These are phyloP conservation scores for Drosophila anomalata DNA, from an alignment of 2,888 invertebrate species.

Conservation along the genomic window DNA sequence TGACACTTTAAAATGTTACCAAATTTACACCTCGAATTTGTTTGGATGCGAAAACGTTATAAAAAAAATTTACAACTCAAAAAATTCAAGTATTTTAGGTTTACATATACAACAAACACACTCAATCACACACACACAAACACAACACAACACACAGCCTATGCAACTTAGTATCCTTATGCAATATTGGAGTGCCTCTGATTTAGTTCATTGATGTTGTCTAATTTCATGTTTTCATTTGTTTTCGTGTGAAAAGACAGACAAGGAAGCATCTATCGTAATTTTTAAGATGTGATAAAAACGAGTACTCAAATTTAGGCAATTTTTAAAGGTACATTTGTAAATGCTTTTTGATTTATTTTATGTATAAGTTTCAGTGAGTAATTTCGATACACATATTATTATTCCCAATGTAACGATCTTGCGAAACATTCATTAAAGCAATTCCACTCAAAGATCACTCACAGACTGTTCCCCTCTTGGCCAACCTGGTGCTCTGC, in stretches of 20 bases:
- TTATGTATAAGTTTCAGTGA: constrained; percentile 57
- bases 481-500: constrained; percentile 82
- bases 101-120: constrained; percentile 34
- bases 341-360: constrained; percentile 74
- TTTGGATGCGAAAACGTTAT: constrained; percentile 53
- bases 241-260: constrained; percentile 35
- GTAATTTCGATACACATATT: constrained; percentile 56
- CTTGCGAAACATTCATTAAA: constrained; percentile 57
- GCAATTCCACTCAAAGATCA: constrained; percentile 53
- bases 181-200: constrained; percentile 83
- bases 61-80: constrained; percentile 61
- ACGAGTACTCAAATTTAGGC: constrained; percentile 76
- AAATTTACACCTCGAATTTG: constrained; percentile 47
- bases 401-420: constrained; percentile 50
- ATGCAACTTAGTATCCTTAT: constrained; percentile 80
- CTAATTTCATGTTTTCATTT: constrained; percentile 40
- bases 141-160: constrained; percentile 53
- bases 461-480: constrained; percentile 84
- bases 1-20: constrained; percentile 48
- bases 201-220: constrained; percentile 64
- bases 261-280: constrained; percentile 59
- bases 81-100: constrained; percentile 51
- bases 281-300: constrained; percentile 75
- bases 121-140: constrained; percentile 21
- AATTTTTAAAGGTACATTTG: constrained; percentile 70